Evolutionary conservation across 2,113 vertebrate genomes (phyloP).

Genomic region (Orientallactaga bullata): DNA sequence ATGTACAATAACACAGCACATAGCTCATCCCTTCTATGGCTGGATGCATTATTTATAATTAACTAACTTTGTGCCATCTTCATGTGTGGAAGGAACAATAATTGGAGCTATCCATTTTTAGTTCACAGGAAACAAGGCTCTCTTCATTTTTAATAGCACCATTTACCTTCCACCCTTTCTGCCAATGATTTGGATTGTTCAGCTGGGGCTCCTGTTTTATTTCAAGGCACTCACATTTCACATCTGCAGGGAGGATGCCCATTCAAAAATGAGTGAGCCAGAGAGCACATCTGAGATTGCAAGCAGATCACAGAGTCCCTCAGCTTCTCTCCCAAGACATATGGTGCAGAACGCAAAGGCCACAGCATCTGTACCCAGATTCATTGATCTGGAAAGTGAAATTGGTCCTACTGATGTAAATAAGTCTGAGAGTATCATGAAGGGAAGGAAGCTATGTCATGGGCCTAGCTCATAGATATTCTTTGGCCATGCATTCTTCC

Average conservation of each 20-base stretch:
- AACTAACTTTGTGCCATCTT: constrained; percentile 53
- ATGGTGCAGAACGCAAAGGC: background rate
- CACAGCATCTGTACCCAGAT: background rate
- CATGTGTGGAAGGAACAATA: constrained; percentile 55
- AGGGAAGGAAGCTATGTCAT: background rate
- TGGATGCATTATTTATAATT: constrained; percentile 75
- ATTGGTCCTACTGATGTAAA: background rate
- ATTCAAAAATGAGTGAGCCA: background rate
- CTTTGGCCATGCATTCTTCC: background rate
- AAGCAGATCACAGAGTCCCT: background rate
- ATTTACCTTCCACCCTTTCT: constrained; percentile 57
- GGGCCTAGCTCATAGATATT: background rate
- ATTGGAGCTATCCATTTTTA: constrained; percentile 66
- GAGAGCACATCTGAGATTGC: background rate
- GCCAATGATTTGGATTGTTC: constrained; percentile 11
- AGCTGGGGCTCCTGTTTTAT: constrained; percentile 13
- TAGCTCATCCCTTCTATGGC: constrained; percentile 47
- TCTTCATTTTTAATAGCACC: constrained; percentile 51
- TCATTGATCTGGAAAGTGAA: constrained; percentile 1
- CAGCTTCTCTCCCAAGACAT: background rate
- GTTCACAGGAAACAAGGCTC: constrained; percentile 43
- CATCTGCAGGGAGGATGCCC: background rate
- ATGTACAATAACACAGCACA: constrained; percentile 47
- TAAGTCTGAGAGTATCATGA: background rate
- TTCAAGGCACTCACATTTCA: background rate